These are phyloP conservation scores for Myotis findleyi DNA, from an alignment of 2,797 vertebrate species.

Conservation along the genomic window DNA sequence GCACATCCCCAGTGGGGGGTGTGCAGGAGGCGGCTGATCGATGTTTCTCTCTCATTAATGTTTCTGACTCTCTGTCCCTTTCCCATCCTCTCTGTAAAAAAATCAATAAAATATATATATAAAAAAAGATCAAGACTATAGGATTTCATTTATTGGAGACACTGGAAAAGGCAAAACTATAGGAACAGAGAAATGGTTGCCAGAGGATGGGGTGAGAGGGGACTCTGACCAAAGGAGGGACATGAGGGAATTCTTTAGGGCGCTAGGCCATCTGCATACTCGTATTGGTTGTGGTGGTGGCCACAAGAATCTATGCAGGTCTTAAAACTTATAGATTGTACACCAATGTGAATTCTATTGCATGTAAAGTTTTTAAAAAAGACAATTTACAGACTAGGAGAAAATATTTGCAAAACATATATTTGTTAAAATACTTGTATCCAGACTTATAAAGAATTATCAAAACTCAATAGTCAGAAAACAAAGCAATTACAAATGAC, in stretches of 20 bases:
- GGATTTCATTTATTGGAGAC: neutral
- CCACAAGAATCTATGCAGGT: neutral
- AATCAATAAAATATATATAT: too few relatives aligned
- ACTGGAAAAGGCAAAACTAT: neutral
- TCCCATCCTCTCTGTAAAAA: too few relatives aligned
- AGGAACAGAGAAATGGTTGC: neutral
- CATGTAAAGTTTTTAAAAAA: neutral
- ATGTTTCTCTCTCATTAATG: too few relatives aligned
- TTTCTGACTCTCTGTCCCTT: too few relatives aligned
- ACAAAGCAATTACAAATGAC: neutral
- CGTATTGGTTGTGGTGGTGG: neutral
- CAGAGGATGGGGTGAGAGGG: neutral
- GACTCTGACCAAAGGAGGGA: neutral
- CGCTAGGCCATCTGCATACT: neutral
- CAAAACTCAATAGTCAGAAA: constrained; percentile 1
- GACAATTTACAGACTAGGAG: neutral
- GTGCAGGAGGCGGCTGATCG: too few relatives aligned
- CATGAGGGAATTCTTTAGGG: neutral
- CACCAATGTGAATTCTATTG: neutral
- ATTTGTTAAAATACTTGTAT: neutral
- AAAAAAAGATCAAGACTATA: neutral
- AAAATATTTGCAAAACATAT: neutral
- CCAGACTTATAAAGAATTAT: neutral
- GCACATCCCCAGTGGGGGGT: too few relatives aligned
- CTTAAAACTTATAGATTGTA: neutral